These are phyloP conservation scores for Oophaga sylvatica DNA, from an alignment of 2,797 vertebrate genomes.

Conservation along the genomic window DNA sequence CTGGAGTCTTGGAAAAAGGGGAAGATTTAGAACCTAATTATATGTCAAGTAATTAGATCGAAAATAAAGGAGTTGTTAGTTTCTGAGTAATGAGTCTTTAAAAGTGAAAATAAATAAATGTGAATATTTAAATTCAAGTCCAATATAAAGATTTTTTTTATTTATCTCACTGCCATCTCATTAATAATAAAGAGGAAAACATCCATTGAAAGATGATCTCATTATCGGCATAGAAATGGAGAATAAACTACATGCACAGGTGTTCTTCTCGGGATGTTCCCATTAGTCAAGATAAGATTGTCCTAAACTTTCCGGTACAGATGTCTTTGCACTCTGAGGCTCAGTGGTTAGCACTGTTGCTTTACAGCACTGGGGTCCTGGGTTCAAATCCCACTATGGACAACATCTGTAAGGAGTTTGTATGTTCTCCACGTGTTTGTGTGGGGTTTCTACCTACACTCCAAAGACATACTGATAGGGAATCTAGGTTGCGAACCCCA, in stretches of 20 bases:
- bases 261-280: neutral
- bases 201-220: neutral
- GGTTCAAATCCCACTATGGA: too few relatives aligned
- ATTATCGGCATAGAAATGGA: neutral
- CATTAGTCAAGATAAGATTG: too few relatives aligned
- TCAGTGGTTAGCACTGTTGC: too few relatives aligned
- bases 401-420: too few relatives aligned
- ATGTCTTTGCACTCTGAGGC: too few relatives aligned
- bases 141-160: constrained; percentile 5
- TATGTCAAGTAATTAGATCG: neutral
- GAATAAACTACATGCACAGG: neutral
- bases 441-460: too few relatives aligned
- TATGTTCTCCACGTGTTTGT: too few relatives aligned
- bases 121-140: neutral
- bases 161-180: neutral
- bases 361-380: too few relatives aligned
- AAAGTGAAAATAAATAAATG: neutral
- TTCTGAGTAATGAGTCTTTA: neutral
- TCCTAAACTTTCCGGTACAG: too few relatives aligned
- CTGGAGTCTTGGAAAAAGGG: neutral
- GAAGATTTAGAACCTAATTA: neutral
- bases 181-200: neutral
- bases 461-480: too few relatives aligned
- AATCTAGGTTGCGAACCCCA: too few relatives aligned
- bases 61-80: neutral